A percentile compares a stretch with the other conserved stretches of the same genome.
phyloP scores from a whole-genome alignment of 92 coral and sea anemone genomes.

The Palythoa grandiflora region DNA sequence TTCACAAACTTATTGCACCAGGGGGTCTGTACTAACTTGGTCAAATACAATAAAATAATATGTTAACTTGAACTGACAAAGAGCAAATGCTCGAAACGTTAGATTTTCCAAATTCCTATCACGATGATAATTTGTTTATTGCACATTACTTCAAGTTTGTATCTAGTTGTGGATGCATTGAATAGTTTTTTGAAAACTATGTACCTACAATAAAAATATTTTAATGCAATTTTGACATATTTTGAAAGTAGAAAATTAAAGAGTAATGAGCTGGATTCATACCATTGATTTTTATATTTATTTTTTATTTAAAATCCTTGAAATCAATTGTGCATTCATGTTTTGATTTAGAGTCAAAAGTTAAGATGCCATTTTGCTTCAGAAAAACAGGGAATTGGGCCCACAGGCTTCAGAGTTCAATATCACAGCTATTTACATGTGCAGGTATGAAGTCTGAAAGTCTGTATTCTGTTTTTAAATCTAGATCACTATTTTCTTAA shows the following conservation, averaged over 20 bases:
- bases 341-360: no score
- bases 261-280: not conserved
- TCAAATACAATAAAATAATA: no score
- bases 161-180: no score
- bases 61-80: no score
- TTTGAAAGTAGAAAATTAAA: not conserved
- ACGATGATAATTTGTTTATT: no score
- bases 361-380: not conserved
- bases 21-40: no score
- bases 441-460: not conserved
- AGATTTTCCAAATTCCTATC: no score
- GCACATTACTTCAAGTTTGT: not conserved
- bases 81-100: no score
- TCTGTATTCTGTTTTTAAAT: not conserved
- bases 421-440: conserved; percentile 13
- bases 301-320: not conserved
- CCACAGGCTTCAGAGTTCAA: not conserved
- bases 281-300: not conserved
- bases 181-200: no score
- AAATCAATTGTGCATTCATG: not conserved
- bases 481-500: not conserved
- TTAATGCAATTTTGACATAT: not conserved
- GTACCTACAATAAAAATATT: not conserved
- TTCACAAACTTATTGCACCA: no score
- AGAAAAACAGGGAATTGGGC: not conserved